Evolutionary conservation across 2,113 vertebrate species (phyloP).

Genomic region (Heterotis niloticus): DNA sequence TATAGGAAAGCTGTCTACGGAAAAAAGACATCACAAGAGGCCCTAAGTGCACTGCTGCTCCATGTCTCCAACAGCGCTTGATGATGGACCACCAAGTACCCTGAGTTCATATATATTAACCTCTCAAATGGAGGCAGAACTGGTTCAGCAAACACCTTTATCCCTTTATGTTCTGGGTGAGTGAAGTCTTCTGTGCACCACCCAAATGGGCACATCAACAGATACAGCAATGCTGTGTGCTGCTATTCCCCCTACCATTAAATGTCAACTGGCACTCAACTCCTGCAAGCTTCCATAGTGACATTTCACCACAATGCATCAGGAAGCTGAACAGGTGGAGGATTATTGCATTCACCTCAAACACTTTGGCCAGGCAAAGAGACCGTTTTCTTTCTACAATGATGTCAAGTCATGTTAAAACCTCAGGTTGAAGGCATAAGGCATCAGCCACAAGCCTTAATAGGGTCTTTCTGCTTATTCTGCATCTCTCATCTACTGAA

Average conservation of each 20-base stretch:
- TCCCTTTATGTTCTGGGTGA: background rate
- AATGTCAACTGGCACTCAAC: slow-evolving; percentile 45
- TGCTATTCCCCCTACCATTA: slow-evolving; percentile 26
- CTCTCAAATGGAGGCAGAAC: background rate
- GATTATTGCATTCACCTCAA: slow-evolving; percentile 19
- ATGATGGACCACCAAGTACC: no score
- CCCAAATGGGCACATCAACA: slow-evolving; percentile 30
- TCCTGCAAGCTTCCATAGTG: slow-evolving; percentile 25
- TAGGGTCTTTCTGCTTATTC: no score
- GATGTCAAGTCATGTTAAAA: slow-evolving; percentile 35
- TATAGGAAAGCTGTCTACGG: no score
- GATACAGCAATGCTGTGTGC: slow-evolving; percentile 37
- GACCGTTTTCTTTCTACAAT: background rate
- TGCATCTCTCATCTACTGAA: no score
- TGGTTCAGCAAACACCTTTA: background rate
- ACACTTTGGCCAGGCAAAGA: background rate
- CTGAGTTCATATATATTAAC: background rate
- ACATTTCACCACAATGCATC: slow-evolving; percentile 36
- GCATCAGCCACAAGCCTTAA: background rate
- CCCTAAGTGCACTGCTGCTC: no score
- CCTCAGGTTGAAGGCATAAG: slow-evolving; percentile 32
- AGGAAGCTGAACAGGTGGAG: slow-evolving; percentile 27
- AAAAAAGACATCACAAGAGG: no score
- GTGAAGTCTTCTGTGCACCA: no score
- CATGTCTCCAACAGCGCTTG: no score